Evolutionary conservation across 2,888 invertebrate species (phyloP).

Genomic region (Synergus laeviventris): DNA sequence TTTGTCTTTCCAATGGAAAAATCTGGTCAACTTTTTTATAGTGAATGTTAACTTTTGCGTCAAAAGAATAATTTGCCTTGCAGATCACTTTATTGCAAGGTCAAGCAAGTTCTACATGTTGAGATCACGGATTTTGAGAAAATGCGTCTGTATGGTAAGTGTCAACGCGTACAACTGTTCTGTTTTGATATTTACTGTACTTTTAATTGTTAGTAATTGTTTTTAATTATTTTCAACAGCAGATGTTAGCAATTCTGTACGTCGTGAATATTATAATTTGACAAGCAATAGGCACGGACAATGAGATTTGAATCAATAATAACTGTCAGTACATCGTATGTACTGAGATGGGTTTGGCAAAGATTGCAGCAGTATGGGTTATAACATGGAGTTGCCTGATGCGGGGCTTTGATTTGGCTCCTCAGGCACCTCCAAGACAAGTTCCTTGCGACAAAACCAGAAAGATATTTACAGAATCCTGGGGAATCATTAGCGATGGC

Average conservation of each 20-base stretch:
- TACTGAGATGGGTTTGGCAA: slow-evolving; percentile 72
- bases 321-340: slow-evolving; percentile 53
- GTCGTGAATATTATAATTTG: slow-evolving; percentile 11
- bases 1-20: not conserved
- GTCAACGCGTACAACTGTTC: not conserved
- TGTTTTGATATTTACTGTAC: not conserved
- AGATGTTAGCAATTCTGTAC: not conserved
- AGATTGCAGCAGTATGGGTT: slow-evolving; percentile 69
- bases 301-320: slow-evolving; percentile 53
- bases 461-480: slow-evolving; percentile 86
- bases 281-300: slow-evolving; percentile 47
- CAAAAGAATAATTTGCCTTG: slow-evolving; percentile 30
- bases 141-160: slow-evolving; percentile 6
- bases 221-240: not conserved
- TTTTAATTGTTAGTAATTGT: not conserved
- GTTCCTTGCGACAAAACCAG: slow-evolving; percentile 90
- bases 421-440: slow-evolving; percentile 72
- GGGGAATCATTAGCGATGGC: slow-evolving; percentile 93
- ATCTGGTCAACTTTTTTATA: not conserved
- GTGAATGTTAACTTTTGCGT: slow-evolving; percentile 13
- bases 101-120: slow-evolving; percentile 19
- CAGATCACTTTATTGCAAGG: slow-evolving; percentile 26
- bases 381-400: slow-evolving; percentile 71
- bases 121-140: slow-evolving; percentile 26
- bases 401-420: slow-evolving; percentile 68